These are phyloP conservation scores for Ailuropoda melanoleuca DNA, from an alignment of 2,113 vertebrate genomes.

Conservation along the genomic window DNA sequence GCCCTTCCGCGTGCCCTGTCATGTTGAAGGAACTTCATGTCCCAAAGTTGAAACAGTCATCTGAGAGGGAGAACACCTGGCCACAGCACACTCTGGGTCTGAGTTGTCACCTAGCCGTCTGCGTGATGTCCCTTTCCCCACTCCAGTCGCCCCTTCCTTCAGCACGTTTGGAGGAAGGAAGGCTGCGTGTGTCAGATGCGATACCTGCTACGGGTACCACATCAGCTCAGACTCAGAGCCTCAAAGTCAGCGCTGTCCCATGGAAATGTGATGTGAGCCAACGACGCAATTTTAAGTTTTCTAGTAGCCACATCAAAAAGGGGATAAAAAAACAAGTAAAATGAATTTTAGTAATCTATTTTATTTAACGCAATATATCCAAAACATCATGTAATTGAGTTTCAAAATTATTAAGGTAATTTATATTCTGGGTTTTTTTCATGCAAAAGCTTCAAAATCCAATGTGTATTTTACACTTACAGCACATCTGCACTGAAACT, in stretches of 20 bases:
- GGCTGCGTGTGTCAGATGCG: neutral
- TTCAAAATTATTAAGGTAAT: neutral
- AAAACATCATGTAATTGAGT: neutral
- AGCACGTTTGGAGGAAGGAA: neutral
- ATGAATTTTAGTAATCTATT: neutral
- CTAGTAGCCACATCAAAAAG: neutral
- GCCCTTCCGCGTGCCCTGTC: neutral
- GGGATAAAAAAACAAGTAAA: neutral
- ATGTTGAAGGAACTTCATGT: neutral
- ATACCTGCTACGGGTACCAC: accelerated
- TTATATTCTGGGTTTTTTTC: neutral
- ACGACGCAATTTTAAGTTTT: neutral
- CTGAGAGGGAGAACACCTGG: neutral
- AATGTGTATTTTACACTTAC: neutral
- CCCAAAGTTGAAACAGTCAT: neutral
- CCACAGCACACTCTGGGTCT: neutral
- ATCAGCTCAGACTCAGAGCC: neutral
- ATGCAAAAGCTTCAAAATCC: neutral
- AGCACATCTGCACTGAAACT: neutral
- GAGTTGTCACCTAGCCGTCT: neutral
- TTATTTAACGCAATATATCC: neutral
- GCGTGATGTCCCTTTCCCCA: neutral
- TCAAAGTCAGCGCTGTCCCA: neutral
- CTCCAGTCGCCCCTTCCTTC: neutral
- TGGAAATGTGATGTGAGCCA: neutral